A percentile compares a stretch with the other conserved stretches of the same genome.
These are phyloP conservation scores for Dendropsophus ebraccatus DNA, from an alignment of 2,113 vertebrate species.

Conservation along the genomic window DNA sequence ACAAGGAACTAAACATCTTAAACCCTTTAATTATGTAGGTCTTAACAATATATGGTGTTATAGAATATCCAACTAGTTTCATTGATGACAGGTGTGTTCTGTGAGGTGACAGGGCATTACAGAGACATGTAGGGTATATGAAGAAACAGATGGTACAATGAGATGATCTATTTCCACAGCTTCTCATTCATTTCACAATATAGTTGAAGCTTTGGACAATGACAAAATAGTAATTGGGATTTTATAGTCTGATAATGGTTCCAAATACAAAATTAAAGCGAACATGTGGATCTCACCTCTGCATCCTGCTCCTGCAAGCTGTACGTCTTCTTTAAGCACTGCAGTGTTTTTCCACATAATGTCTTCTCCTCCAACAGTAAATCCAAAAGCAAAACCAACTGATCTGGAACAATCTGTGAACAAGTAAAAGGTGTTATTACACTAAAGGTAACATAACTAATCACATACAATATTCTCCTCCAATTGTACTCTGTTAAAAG, in stretches of 20 bases:
- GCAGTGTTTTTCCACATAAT: constrained; percentile 73
- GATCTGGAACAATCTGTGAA: constrained; percentile 87
- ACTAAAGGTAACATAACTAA: background rate
- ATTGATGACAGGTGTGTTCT: background rate
- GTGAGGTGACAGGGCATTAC: background rate
- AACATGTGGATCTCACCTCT: constrained; percentile 78
- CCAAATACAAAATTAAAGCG: background rate
- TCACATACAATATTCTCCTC: background rate
- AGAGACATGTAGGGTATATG: background rate
- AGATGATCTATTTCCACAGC: background rate
- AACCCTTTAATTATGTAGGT: background rate
- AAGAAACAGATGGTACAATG: background rate
- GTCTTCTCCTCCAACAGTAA: constrained; percentile 82
- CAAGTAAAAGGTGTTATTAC: constrained; percentile 61
- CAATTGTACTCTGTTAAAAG: background rate
- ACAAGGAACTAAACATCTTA: background rate
- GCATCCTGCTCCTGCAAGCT: constrained; percentile 81
- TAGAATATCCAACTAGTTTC: background rate
- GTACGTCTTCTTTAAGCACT: constrained; percentile 78
- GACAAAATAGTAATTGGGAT: background rate
- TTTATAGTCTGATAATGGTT: background rate
- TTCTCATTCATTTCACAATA: background rate
- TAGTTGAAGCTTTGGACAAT: background rate
- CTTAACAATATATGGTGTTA: background rate
- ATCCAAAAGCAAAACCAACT: constrained; percentile 92